Conservation (phyloP, 2,797 vertebrate species). For the Leuciscus waleckii region DNA sequence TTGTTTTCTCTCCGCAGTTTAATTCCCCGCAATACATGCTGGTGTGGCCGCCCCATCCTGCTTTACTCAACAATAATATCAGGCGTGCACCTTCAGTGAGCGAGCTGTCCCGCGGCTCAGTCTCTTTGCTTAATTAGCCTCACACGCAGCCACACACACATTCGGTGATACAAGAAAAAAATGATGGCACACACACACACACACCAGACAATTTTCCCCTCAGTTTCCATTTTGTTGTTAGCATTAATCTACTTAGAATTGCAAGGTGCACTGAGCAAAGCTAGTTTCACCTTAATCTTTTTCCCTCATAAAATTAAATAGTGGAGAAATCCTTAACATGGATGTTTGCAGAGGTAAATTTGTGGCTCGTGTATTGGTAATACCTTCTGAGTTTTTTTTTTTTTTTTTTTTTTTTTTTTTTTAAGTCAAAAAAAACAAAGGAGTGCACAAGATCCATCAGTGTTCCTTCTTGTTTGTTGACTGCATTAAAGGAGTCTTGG, state of each 20-base stretch:
- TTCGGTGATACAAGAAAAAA: conserved; percentile 16
- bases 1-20: conserved; percentile 55
- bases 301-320: conserved; percentile 36
- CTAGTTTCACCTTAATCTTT: conserved; percentile 51
- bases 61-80: conserved; percentile 57
- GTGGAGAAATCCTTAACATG: conserved; percentile 34
- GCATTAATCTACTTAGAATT: conserved; percentile 55
- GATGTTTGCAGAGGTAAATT: conserved; percentile 36
- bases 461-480: conserved; percentile 51
- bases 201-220: conserved; percentile 38
- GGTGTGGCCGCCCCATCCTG: conserved; percentile 39
- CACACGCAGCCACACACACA: conserved; percentile 23
- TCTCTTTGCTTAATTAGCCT: conserved; percentile 61
- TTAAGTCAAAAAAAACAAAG: no score
- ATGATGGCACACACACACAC: conserved; percentile 14
- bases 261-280: conserved; percentile 49
- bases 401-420: conserved; percentile 11
- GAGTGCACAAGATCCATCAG: conserved; percentile 45
- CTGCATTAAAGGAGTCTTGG: conserved; percentile 43
- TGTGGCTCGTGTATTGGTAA: conserved; percentile 26
- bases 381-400: not conserved
- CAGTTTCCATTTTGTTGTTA: conserved; percentile 46
- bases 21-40: conserved; percentile 56
- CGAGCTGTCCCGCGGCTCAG: conserved; percentile 54
- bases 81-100: conserved; percentile 57